Evolutionary conservation across 2,888 invertebrate genomes (phyloP).

Genomic region (Heliconius hortense): DNA sequence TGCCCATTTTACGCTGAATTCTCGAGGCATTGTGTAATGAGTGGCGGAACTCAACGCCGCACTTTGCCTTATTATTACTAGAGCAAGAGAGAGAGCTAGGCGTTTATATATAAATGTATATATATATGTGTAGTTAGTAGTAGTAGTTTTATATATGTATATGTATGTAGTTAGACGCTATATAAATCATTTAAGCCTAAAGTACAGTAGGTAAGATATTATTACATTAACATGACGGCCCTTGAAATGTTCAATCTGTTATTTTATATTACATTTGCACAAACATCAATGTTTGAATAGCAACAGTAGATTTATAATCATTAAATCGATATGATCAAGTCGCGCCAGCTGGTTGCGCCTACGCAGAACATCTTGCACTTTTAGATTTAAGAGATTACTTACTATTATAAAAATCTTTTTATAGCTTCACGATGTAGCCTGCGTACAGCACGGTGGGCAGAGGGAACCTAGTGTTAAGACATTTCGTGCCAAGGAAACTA

Average conservation of each 20-base stretch:
- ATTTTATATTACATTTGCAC: conserved; percentile 42
- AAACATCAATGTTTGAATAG: conserved; percentile 45
- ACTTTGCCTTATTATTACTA: too few species aligned
- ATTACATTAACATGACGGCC: neutral
- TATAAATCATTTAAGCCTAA: neutral
- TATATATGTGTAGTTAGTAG: too few species aligned
- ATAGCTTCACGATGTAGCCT: neutral
- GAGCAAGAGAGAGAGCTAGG: too few species aligned
- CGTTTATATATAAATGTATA: too few species aligned
- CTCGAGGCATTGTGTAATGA: too few species aligned
- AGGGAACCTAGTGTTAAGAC: neutral
- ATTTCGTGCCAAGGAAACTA: neutral
- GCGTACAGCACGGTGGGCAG: neutral
- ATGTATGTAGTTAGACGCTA: too few species aligned
- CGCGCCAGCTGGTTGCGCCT: conserved; percentile 57
- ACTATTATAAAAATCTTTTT: neutral
- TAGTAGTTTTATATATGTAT: too few species aligned
- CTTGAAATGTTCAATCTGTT: neutral
- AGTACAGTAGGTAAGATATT: neutral
- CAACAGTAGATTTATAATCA: conserved; percentile 47
- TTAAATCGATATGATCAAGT: conserved; percentile 54
- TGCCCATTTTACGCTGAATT: too few species aligned
- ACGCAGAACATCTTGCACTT: conserved; percentile 46
- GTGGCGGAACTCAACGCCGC: too few species aligned
- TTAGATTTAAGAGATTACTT: neutral